Evolutionary conservation across 2,113 vertebrate species (phyloP).

Genomic region (Junco hyemalis): DNA sequence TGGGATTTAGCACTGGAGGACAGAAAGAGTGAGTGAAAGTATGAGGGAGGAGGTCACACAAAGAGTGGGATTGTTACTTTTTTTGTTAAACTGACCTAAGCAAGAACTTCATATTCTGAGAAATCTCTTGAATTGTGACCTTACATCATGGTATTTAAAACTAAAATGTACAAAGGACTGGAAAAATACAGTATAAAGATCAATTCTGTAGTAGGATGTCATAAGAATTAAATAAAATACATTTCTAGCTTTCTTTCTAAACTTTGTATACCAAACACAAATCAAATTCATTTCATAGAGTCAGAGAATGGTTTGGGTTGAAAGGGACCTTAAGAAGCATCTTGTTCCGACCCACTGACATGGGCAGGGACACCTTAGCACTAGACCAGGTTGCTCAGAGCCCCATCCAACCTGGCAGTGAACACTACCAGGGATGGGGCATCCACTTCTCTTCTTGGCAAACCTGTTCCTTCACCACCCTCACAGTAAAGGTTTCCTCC

Average conservation of each 20-base stretch:
- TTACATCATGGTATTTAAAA: not conserved
- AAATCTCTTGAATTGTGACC: not conserved
- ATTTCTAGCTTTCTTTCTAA: not conserved
- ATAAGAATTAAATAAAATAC: not conserved
- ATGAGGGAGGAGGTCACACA: not conserved
- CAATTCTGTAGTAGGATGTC: not conserved
- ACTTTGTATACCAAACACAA: not conserved
- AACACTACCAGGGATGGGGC: not conserved
- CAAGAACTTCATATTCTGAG: not conserved
- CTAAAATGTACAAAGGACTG: not conserved
- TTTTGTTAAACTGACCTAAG: not conserved
- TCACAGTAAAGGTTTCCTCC: not conserved
- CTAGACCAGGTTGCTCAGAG: not conserved
- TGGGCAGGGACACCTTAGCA: not conserved
- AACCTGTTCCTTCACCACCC: not conserved
- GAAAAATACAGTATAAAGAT: not conserved
- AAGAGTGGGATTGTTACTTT: not conserved
- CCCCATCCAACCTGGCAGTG: not conserved
- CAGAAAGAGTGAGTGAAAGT: not conserved
- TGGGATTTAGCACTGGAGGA: not conserved
- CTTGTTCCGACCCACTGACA: rapidly evolving
- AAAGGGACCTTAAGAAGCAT: not conserved
- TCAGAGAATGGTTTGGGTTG: not conserved
- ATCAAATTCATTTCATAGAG: not conserved
- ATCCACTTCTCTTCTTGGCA: not conserved